phyloP scores from a whole-genome alignment of 2,888 invertebrate species.

The Dione vanillae region DNA sequence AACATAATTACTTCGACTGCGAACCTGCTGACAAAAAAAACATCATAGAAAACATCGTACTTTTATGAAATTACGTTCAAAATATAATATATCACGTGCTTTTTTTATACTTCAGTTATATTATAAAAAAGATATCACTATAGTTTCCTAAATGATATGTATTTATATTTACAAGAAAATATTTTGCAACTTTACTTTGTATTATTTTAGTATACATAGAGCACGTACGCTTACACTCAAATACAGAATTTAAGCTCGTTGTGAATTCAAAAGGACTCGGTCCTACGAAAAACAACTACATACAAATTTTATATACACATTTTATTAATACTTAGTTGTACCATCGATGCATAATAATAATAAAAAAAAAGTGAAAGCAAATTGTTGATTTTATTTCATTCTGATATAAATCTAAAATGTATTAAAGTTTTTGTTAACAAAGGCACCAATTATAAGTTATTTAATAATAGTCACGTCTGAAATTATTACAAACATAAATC shows the following conservation, averaged over 20 bases:
- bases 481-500: slow-evolving; percentile 35
- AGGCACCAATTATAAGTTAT: no score
- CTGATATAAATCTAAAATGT: no score
- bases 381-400: no score
- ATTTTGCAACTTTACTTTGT: background rate
- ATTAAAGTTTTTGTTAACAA: no score
- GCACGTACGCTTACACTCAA: slow-evolving; percentile 35
- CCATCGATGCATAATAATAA: background rate
- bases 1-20: no score
- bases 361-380: no score
- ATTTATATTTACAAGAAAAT: background rate
- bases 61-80: no score
- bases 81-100: no score
- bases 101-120: no score
- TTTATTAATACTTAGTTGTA: background rate
- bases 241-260: slow-evolving; percentile 31
- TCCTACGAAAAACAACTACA: background rate
- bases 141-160: background rate
- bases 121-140: background rate
- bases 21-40: no score
- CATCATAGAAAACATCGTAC: no score
- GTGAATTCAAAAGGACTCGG: slow-evolving; percentile 10
- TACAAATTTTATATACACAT: background rate
- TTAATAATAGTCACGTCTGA: background rate
- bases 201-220: slow-evolving; percentile 24